Base-by-base conservation (phyloP, 30 jellyfish, hydroid and myxozoan species). In the Turritopsis rubra region DNA sequence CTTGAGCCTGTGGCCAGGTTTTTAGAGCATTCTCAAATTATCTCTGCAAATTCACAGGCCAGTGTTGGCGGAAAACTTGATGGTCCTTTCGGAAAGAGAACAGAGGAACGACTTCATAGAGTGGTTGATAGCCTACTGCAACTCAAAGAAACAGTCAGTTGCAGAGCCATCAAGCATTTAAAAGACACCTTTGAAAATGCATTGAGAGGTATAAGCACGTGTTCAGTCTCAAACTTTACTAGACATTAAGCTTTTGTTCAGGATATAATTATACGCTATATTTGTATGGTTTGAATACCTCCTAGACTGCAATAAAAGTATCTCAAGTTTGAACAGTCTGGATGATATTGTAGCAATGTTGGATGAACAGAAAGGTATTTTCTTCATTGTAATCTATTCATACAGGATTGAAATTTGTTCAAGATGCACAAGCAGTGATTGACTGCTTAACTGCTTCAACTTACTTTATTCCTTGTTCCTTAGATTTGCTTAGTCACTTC, bases 1-100 rank as follows among this genome's bases (percentile, higher is more conserved):
- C 86, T 94, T 65, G 99, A 94, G 86, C 99, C 99, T 3, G 92
- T 94, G 16, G 93, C 96, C 23, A 72, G 94, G 54, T 94, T 88
- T 82, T 66, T 94, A 31, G 99, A 89, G 94, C 98, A 92, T 79
- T 96, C 98, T 76, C 98, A 92, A 83, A 82, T 82, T 21, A 60
- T 73, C 18, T 25, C 25, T 16, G 88, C 88, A 8, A 82, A 82
- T 29, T 54, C 73, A 23, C 53, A 84, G 89, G 77, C 83, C 25
- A 81, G 74, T 71, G 66, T 70, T 23, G 65, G 66, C 18, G 25
- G 30, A 72, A 91, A 84, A 83, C 82, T 82, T 29, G 79, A 80
- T 25, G 66, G 78, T 16, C 85, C 82, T 20, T 75, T 60, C 13
- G 95, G 83, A 70, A 72, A 83, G 26, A 77, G 80, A 18, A 85